phyloP scores from a whole-genome alignment of 2,113 vertebrate genomes.

The Oryzias melastigma region DNA sequence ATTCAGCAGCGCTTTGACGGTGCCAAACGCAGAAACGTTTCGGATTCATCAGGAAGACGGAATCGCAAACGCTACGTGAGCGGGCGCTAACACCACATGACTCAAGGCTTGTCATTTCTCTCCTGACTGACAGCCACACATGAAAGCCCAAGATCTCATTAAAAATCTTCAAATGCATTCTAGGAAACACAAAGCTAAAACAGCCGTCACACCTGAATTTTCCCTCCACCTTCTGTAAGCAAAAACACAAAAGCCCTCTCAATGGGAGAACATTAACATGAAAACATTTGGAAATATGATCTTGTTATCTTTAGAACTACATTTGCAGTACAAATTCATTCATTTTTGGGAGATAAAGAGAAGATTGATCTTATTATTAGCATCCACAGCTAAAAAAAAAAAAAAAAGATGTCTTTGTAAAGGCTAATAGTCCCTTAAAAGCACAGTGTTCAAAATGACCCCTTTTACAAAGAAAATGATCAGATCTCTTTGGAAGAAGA shows the following conservation, averaged over 20 bases:
- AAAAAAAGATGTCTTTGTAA: constrained; percentile 31
- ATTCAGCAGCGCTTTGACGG: constrained; percentile 42
- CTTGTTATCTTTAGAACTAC: constrained; percentile 5
- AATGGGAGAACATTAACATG: constrained; percentile 8
- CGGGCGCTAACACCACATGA: constrained; percentile 10
- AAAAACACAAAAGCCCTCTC: too few relatives aligned
- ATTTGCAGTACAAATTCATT: constrained; percentile 6
- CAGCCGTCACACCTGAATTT: constrained; percentile 24
- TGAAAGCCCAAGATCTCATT: constrained; percentile 34
- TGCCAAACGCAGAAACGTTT: constrained; percentile 31
- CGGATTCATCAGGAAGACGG: constrained; percentile 30
- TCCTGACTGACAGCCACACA: constrained; percentile 30
- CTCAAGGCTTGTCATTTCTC: constrained; percentile 21
- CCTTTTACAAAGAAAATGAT: constrained; percentile 44
- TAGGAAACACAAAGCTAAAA: constrained; percentile 24
- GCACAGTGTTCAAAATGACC: constrained; percentile 17
- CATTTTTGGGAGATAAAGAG: constrained; percentile 26
- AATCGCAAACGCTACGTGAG: constrained; percentile 5
- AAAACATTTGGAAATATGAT: constrained; percentile 2
- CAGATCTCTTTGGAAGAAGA: constrained; percentile 48
- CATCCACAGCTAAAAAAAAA: constrained; percentile 2
- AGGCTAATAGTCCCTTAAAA: constrained; percentile 35
- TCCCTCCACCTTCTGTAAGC: constrained; percentile 1
- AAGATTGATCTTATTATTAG: constrained; percentile 28
- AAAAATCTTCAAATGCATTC: background rate